These are phyloP conservation scores for Chiridota heheva DNA, from an alignment of 35 echinoderm and acorn worm species.

Conservation along the genomic window DNA sequence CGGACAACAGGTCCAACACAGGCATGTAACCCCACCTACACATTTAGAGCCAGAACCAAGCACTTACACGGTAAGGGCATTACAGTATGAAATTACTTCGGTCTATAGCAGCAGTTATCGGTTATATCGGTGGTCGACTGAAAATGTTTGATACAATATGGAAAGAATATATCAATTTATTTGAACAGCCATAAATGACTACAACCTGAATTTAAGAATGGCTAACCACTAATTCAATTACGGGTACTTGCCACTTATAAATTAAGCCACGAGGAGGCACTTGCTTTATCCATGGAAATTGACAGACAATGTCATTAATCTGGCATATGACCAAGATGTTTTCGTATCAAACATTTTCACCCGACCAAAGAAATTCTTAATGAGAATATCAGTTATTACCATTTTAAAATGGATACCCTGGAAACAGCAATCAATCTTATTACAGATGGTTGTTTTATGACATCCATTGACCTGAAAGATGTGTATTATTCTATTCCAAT, in stretches of 20 bases:
- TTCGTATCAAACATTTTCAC: conserved; percentile 17
- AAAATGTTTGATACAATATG: too few relatives aligned
- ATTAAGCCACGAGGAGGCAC: background rate
- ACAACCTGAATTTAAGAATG: background rate
- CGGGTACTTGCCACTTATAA: background rate
- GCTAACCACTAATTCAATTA: background rate
- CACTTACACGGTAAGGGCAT: too few relatives aligned
- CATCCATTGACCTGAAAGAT: conserved; percentile 22
- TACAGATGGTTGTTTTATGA: too few relatives aligned
- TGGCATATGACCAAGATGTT: background rate
- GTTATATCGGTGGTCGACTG: too few relatives aligned
- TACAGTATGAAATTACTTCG: too few relatives aligned
- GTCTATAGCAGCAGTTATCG: too few relatives aligned
- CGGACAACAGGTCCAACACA: too few relatives aligned
- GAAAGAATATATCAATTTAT: background rate
- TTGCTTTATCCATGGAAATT: background rate
- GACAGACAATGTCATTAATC: too few relatives aligned
- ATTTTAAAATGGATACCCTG: conserved; percentile 24
- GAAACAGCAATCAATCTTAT: too few relatives aligned
- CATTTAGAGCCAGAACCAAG: too few relatives aligned
- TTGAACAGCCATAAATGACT: background rate
- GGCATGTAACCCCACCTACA: too few relatives aligned
- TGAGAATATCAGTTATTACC: background rate
- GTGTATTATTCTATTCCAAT: conserved; percentile 33
- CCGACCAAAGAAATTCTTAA: conserved; percentile 2